A percentile compares a stretch with the other conserved stretches of the same genome.
These are phyloP conservation scores for Eupithecia subfuscata DNA, from an alignment of 2,888 invertebrate species.

Conservation along the genomic window DNA sequence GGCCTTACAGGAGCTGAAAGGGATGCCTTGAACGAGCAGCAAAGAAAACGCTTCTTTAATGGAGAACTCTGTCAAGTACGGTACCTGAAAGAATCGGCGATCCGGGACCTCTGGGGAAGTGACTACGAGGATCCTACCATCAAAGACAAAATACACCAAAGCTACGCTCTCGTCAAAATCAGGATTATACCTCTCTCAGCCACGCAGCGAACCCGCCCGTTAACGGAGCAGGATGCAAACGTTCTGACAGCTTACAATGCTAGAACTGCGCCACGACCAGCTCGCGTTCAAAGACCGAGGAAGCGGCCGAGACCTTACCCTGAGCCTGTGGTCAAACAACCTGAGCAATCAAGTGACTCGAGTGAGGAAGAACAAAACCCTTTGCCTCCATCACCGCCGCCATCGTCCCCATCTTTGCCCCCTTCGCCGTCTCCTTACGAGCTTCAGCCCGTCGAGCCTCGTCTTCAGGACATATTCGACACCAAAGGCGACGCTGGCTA, in stretches of 20 bases:
- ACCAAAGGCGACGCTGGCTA: conserved; percentile 82
- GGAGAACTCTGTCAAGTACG: conserved; percentile 82
- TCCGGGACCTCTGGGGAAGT: conserved; percentile 80
- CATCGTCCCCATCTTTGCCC: conserved; percentile 76
- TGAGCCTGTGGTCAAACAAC: conserved; percentile 62
- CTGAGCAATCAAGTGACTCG: conserved; percentile 75
- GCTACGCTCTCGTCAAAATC: conserved; percentile 79
- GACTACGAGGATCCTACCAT: conserved; percentile 81
- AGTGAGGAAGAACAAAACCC: conserved; percentile 79
- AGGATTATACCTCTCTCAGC: conserved; percentile 80
- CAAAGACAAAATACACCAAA: conserved; percentile 79
- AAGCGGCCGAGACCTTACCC: conserved; percentile 73
- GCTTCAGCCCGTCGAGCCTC: conserved; percentile 75
- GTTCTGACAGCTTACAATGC: conserved; percentile 81
- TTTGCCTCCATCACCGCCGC: conserved; percentile 75
- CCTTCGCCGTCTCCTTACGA: conserved; percentile 78
- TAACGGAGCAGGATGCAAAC: conserved; percentile 81
- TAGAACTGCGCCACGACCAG: conserved; percentile 76
- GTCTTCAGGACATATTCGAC: conserved; percentile 78
- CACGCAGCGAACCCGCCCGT: conserved; percentile 73
- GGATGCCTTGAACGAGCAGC: conserved; percentile 79
- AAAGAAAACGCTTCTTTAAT: conserved; percentile 80
- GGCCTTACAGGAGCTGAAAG: conserved; percentile 79
- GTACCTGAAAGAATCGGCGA: conserved; percentile 80
- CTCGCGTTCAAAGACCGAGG: conserved; percentile 68